These are phyloP conservation scores for Thalassaphorura encarpata DNA, from an alignment of 1,140 invertebrate species.

Conservation along the genomic window DNA sequence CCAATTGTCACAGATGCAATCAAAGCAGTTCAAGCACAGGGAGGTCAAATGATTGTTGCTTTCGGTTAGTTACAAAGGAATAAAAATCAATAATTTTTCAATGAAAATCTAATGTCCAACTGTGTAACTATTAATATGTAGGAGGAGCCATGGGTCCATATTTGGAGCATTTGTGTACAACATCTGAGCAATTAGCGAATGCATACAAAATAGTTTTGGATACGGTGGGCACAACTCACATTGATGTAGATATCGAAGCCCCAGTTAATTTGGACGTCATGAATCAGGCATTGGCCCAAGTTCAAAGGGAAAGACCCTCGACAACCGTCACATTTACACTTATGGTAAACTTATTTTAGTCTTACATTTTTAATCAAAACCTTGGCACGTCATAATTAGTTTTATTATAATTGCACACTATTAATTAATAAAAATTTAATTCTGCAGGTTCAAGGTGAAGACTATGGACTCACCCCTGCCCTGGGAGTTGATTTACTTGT, in stretches of 20 bases:
- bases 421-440: no score
- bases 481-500: constrained; percentile 26
- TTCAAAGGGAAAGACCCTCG: constrained; percentile 22
- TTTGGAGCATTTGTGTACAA: constrained; percentile 24
- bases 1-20: constrained; percentile 24
- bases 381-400: background rate
- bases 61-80: no score
- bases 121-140: constrained; percentile 14
- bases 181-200: constrained; percentile 8
- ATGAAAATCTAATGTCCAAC: constrained; percentile 10
- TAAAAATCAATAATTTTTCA: constrained; percentile 10
- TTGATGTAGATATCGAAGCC: constrained; percentile 33
- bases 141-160: constrained; percentile 33
- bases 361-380: constrained; percentile 4
- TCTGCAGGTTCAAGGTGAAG: constrained; percentile 12
- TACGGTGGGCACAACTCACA: constrained; percentile 21
- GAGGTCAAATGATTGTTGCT: constrained; percentile 23
- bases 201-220: constrained; percentile 29
- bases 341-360: no score
- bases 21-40: constrained; percentile 14
- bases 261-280: constrained; percentile 24
- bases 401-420: no score
- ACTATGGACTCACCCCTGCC: constrained; percentile 14
- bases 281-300: constrained; percentile 23
- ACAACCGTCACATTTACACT: constrained; percentile 29